Conservation (phyloP, 2,113 vertebrate species). For the Hypomesus transpacificus region DNA sequence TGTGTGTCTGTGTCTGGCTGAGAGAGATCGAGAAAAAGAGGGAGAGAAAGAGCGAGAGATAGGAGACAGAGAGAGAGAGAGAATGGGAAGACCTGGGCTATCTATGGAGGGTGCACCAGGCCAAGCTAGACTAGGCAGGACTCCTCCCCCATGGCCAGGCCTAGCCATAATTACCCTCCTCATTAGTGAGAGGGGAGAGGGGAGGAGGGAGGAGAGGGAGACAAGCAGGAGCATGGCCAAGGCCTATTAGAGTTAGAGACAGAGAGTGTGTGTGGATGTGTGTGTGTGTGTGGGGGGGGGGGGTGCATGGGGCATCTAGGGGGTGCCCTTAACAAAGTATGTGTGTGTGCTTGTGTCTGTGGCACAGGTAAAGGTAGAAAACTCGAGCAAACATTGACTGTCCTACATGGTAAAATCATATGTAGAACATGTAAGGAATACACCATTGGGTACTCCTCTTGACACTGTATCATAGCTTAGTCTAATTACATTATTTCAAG, state of each 20-base stretch:
- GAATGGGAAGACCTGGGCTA: conserved; percentile 2
- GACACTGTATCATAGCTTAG: no score
- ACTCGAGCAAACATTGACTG: background rate
- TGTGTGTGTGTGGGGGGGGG: background rate
- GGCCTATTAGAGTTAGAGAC: conserved; percentile 3
- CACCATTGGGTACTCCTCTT: no score
- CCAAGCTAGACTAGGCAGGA: conserved; percentile 56
- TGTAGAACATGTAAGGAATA: no score
- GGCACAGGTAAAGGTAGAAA: background rate
- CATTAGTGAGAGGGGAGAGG: conserved; percentile 63
- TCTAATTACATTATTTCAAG: no score
- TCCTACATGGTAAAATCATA: background rate
- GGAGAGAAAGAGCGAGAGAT: background rate
- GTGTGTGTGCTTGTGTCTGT: conserved; percentile 13
- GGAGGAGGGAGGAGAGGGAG: conserved; percentile 48
- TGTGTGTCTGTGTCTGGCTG: conserved; percentile 2
- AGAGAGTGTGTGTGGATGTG: conserved; percentile 15
- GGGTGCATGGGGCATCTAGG: background rate
- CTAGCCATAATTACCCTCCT: conserved; percentile 71
- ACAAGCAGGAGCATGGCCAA: background rate
- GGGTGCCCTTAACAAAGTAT: conserved; percentile 11
- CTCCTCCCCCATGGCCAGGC: conserved; percentile 57
- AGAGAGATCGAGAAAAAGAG: conserved; percentile 1
- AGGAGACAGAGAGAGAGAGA: background rate
- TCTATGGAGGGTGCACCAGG: conserved; percentile 14